Evolutionary conservation across 92 coral and sea anemone genomes (phyloP).

Genomic region (Montipora capitata): DNA sequence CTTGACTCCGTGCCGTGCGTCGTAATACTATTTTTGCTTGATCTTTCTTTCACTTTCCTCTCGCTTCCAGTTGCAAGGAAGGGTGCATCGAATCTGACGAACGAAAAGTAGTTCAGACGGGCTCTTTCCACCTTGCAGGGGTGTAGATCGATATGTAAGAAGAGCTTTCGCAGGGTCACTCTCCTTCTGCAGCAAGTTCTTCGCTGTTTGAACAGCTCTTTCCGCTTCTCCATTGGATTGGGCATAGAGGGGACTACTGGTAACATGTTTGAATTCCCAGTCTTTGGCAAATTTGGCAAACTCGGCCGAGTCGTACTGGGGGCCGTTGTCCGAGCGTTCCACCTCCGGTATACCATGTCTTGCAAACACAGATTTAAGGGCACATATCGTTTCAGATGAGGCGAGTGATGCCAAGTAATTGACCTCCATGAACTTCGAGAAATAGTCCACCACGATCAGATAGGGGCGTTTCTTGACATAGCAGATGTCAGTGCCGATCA

Average conservation of each 20-base stretch:
- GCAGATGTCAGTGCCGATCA: too few relatives aligned
- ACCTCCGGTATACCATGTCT: conserved; percentile 69
- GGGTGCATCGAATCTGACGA: not conserved
- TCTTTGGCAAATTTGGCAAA: conserved; percentile 23
- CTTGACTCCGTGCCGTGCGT: conserved; percentile 32
- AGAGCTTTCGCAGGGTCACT: too few relatives aligned
- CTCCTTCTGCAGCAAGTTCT: too few relatives aligned
- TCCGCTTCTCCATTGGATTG: too few relatives aligned
- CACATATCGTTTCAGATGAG: conserved; percentile 54
- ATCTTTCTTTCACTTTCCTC: conserved; percentile 44
- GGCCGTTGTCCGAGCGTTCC: not conserved
- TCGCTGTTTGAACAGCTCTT: too few relatives aligned
- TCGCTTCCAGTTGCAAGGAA: conserved; percentile 33
- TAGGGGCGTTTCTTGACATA: too few relatives aligned
- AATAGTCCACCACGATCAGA: too few relatives aligned
- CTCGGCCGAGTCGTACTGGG: too few relatives aligned
- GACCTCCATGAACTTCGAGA: too few relatives aligned
- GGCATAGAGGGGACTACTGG: conserved; percentile 7
- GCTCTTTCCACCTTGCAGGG: not conserved
- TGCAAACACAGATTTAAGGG: conserved; percentile 71
- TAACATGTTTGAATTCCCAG: conserved; percentile 65
- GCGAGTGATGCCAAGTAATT: too few relatives aligned
- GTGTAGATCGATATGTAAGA: too few relatives aligned
- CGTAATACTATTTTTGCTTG: conserved; percentile 45
- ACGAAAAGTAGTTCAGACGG: not conserved